Conservation (phyloP, 2,797 vertebrate species). For the Florisuga fusca region DNA sequence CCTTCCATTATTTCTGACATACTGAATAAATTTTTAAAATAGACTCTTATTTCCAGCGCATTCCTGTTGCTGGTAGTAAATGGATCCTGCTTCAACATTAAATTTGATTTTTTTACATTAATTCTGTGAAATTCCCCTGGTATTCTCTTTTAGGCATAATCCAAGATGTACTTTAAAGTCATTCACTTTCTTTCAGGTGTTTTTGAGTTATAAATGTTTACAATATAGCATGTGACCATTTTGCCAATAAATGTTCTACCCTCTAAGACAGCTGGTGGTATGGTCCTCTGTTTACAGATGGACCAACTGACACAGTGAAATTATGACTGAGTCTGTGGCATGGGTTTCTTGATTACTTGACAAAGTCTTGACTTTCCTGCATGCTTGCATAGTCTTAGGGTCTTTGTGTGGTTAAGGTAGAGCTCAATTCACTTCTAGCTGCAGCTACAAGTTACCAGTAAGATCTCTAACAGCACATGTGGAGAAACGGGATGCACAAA, state of each 20-base stretch:
- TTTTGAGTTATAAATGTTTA: not conserved
- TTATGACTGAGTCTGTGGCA: not conserved
- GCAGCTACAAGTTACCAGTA: not conserved
- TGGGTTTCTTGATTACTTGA: not conserved
- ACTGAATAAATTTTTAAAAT: not conserved
- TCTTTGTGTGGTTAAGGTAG: not conserved
- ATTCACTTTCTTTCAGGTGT: not conserved
- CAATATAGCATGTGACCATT: not conserved
- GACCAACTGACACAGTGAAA: not conserved
- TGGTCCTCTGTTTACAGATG: not conserved
- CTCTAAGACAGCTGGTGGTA: not conserved
- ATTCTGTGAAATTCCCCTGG: not conserved
- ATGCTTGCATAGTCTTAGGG: not conserved
- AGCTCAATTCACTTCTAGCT: not conserved
- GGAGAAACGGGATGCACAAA: not conserved
- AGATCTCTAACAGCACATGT: not conserved
- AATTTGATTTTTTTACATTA: not conserved
- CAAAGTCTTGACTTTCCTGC: not conserved
- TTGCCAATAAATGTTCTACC: not conserved
- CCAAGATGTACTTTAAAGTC: not conserved
- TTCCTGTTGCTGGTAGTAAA: not conserved
- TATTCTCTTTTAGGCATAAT: not conserved
- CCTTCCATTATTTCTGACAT: not conserved
- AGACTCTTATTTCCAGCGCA: not conserved
- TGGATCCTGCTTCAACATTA: not conserved